Evolutionary conservation across 2,888 invertebrate species (phyloP).

Genomic region (Empis livida): DNA sequence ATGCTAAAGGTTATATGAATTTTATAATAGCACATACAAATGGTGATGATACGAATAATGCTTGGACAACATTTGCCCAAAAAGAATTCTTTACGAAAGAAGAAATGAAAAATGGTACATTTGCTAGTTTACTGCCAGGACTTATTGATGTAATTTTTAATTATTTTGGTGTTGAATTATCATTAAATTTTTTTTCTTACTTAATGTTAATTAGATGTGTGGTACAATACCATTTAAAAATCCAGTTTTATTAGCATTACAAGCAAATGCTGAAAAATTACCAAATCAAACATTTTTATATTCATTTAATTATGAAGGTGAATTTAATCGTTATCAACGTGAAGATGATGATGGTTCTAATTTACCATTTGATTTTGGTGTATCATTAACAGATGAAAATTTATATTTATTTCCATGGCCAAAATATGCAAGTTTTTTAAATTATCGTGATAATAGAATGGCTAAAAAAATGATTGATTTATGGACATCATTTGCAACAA

Average conservation of each 20-base stretch:
- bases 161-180: not conserved
- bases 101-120: conserved; percentile 33
- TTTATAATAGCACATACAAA: conserved; percentile 27
- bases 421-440: conserved; percentile 22
- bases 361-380: conserved; percentile 38
- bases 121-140: conserved; percentile 35
- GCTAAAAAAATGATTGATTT: conserved; percentile 36
- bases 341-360: conserved; percentile 27
- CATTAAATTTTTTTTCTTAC: not conserved
- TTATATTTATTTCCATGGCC: conserved; percentile 42
- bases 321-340: conserved; percentile 29
- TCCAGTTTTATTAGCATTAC: conserved; percentile 33
- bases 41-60: conserved; percentile 25
- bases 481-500: conserved; percentile 33
- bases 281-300: conserved; percentile 37
- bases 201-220: conserved; percentile 28
- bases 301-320: conserved; percentile 39
- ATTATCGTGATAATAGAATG: conserved; percentile 31
- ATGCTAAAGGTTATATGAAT: conserved; percentile 23
- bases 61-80: conserved; percentile 25
- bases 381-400: conserved; percentile 45
- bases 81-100: conserved; percentile 23
- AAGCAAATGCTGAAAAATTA: conserved; percentile 30
- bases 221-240: conserved; percentile 39
- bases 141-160: conserved; percentile 36